These are phyloP conservation scores for Canis aureus DNA, from an alignment of 2,113 vertebrate species.

Conservation along the genomic window DNA sequence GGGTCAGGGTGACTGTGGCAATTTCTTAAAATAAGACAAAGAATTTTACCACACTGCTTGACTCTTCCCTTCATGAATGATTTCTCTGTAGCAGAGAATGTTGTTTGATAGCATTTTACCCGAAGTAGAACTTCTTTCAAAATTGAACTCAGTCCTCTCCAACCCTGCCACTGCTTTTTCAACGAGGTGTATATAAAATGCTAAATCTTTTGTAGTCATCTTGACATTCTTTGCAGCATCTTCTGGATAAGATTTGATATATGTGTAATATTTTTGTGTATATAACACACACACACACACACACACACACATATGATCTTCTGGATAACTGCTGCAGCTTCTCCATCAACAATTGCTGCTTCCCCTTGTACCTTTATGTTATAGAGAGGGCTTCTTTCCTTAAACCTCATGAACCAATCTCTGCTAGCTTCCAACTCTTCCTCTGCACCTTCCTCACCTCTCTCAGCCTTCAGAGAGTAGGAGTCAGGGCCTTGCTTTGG, in stretches of 20 bases:
- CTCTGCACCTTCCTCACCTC: neutral
- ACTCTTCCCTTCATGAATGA: neutral
- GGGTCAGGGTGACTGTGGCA: neutral
- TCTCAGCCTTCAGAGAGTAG: neutral
- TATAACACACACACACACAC: neutral
- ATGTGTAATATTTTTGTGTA: no score
- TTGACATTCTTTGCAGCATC: neutral
- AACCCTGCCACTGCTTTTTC: neutral
- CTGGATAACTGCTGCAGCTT: neutral
- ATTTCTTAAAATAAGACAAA: neutral
- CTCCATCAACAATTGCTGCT: neutral
- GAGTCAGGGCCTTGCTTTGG: neutral
- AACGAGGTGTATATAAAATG: neutral
- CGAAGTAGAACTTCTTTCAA: neutral
- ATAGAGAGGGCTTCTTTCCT: neutral
- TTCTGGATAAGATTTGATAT: neutral
- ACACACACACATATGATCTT: neutral
- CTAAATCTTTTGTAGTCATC: neutral
- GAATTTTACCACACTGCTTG: neutral
- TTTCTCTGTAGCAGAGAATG: neutral
- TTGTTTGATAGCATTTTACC: neutral
- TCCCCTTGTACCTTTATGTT: neutral
- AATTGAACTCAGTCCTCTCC: neutral
- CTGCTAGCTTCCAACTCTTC: neutral
- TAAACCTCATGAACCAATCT: neutral